Conservation (phyloP, 2,797 vertebrate species). For the Remorina albescens region DNA sequence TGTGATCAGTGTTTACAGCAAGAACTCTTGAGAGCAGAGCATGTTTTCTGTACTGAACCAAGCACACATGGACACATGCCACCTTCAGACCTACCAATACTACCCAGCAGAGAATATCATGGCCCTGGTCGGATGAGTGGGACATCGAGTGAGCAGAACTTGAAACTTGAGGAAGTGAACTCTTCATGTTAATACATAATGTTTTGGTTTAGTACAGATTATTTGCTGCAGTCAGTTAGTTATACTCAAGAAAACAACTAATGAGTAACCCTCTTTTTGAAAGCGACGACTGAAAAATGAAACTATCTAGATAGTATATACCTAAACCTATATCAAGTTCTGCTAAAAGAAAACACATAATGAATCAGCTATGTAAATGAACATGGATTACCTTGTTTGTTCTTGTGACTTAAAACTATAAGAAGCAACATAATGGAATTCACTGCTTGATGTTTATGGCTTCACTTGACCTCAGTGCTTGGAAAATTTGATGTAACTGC, state of each 20-base stretch:
- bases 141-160: slow-evolving; percentile 24
- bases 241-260: neutral
- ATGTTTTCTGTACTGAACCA: slow-evolving; percentile 58
- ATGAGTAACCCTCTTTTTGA: neutral
- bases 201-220: slow-evolving; percentile 9
- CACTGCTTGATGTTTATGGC: neutral
- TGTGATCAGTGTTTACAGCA: slow-evolving; percentile 63
- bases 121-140: slow-evolving; percentile 39
- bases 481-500: neutral
- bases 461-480: neutral
- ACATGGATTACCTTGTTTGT: neutral
- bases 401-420: neutral
- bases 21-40: slow-evolving; percentile 47
- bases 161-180: slow-evolving; percentile 19
- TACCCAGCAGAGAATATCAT: slow-evolving; percentile 61
- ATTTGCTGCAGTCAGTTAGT: slow-evolving; percentile 19
- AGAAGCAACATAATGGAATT: neutral
- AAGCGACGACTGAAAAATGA: neutral
- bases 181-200: slow-evolving; percentile 11
- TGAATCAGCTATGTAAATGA: neutral
- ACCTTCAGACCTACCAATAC: slow-evolving; percentile 69
- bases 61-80: slow-evolving; percentile 66
- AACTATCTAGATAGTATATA: neutral
- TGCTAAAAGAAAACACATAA: slow-evolving; percentile 1
- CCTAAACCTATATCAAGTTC: slow-evolving; percentile 3